Conservation (phyloP, 2,797 vertebrate species). For the Carcharodon carcharias region DNA sequence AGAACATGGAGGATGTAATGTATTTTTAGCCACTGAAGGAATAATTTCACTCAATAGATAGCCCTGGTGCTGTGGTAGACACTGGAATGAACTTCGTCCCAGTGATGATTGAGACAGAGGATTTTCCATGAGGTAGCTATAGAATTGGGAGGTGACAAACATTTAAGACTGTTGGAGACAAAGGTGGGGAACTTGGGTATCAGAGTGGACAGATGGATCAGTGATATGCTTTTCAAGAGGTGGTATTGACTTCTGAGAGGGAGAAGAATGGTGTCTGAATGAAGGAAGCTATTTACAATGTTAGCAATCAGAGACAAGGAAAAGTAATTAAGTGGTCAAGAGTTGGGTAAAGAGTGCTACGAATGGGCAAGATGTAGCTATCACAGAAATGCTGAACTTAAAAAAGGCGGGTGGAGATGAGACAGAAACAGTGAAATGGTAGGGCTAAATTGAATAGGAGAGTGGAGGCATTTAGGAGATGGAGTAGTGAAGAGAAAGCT, state of each 20-base stretch:
- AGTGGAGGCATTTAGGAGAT: no score
- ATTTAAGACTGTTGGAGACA: no score
- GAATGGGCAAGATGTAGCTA: background rate
- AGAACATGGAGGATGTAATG: background rate
- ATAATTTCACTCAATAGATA: no score
- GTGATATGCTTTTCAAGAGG: background rate
- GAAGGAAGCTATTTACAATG: background rate
- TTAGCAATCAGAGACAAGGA: background rate
- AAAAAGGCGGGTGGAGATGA: background rate
- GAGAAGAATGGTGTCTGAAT: background rate
- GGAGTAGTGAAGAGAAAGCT: no score
- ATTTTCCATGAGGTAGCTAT: background rate
- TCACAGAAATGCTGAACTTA: background rate
- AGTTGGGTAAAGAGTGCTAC: no score
- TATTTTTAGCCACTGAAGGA: no score
- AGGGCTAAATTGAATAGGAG: no score
- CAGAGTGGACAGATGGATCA: background rate
- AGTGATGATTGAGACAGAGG: background rate
- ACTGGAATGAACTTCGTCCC: background rate
- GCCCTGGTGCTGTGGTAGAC: background rate
- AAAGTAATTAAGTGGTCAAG: background rate
- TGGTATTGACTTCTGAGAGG: background rate
- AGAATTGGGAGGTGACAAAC: background rate
- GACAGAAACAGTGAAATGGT: no score
- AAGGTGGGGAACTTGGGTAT: background rate